These are phyloP conservation scores for Salpingus planirostris DNA, from an alignment of 2,888 invertebrate genomes.

Conservation along the genomic window DNA sequence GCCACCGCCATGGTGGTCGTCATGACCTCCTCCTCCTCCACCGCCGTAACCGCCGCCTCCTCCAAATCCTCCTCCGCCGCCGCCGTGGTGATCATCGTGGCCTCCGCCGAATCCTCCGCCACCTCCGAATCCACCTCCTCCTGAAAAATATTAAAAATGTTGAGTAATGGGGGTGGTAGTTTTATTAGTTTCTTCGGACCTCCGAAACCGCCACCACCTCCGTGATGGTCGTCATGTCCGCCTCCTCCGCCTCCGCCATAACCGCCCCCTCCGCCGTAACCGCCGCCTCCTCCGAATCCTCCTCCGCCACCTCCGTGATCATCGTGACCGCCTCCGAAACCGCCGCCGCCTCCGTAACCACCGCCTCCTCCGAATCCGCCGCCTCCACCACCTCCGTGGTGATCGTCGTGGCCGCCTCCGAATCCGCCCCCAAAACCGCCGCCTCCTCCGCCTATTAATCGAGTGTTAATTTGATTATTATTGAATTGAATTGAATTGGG, in stretches of 20 bases:
- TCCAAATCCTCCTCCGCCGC: slow-evolving; percentile 10
- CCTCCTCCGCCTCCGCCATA: slow-evolving; percentile 8
- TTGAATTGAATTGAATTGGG: too few species aligned
- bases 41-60: slow-evolving; percentile 9
- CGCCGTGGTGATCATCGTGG: slow-evolving; percentile 10
- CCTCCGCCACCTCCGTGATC: slow-evolving; percentile 13
- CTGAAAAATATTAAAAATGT: not conserved
- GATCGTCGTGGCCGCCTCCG: slow-evolving; percentile 4
- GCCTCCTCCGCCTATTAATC: too few species aligned
- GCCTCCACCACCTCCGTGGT: slow-evolving; percentile 3
- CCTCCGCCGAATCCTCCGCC: slow-evolving; percentile 18
- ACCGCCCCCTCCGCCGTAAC: slow-evolving; percentile 13
- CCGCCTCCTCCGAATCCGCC: slow-evolving; percentile 8
- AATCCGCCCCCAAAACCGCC: too few species aligned
- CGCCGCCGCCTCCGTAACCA: slow-evolving; percentile 32
- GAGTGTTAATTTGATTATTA: too few species aligned
- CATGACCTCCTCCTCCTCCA: slow-evolving; percentile 6
- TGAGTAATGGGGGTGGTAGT: not conserved
- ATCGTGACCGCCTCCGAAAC: slow-evolving; percentile 13
- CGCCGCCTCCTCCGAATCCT: slow-evolving; percentile 14
- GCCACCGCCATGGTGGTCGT: not conserved
- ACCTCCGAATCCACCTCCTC: too few species aligned
- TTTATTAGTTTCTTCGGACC: too few species aligned
- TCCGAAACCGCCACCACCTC: slow-evolving; percentile 16
- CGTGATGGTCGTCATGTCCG: slow-evolving; percentile 10